Evolutionary conservation across 1,140 invertebrate genomes (phyloP).

Genomic region (Uloborus diversus): DNA sequence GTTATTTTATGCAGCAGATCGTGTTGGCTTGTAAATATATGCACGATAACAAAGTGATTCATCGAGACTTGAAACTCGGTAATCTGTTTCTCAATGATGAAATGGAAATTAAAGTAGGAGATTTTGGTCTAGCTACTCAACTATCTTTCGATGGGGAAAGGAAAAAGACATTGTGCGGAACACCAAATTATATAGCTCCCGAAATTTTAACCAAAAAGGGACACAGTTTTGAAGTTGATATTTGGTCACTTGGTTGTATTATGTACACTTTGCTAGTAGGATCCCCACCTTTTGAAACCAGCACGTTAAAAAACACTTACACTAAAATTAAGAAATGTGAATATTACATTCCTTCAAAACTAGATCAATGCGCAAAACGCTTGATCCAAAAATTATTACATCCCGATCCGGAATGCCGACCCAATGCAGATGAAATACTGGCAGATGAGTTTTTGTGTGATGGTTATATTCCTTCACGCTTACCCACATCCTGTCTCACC

Average conservation of each 20-base stretch:
- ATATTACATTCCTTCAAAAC: slow-evolving; percentile 70
- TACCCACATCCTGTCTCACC: slow-evolving; percentile 89
- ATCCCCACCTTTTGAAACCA: slow-evolving; percentile 76
- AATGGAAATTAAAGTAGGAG: slow-evolving; percentile 76
- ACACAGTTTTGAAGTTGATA: slow-evolving; percentile 74
- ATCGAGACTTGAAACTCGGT: slow-evolving; percentile 76
- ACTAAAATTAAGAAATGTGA: slow-evolving; percentile 72
- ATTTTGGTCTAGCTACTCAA: slow-evolving; percentile 76
- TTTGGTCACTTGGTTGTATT: slow-evolving; percentile 70
- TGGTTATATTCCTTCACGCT: slow-evolving; percentile 82
- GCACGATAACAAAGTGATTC: slow-evolving; percentile 73
- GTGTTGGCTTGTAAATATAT: slow-evolving; percentile 72
- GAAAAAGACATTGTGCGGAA: slow-evolving; percentile 80
- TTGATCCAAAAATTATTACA: slow-evolving; percentile 71
- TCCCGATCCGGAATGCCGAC: slow-evolving; percentile 70
- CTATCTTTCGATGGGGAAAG: slow-evolving; percentile 72
- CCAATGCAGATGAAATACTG: slow-evolving; percentile 70
- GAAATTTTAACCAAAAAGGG: slow-evolving; percentile 74
- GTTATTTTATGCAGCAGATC: slow-evolving; percentile 75
- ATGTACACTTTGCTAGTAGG: slow-evolving; percentile 75
- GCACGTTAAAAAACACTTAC: slow-evolving; percentile 73
- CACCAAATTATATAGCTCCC: slow-evolving; percentile 77
- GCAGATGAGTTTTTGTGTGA: slow-evolving; percentile 65
- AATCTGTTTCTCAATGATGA: slow-evolving; percentile 77
- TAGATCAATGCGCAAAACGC: slow-evolving; percentile 67